Evolutionary conservation across 1,140 invertebrate genomes (phyloP).

Genomic region (Homarus americanus): DNA sequence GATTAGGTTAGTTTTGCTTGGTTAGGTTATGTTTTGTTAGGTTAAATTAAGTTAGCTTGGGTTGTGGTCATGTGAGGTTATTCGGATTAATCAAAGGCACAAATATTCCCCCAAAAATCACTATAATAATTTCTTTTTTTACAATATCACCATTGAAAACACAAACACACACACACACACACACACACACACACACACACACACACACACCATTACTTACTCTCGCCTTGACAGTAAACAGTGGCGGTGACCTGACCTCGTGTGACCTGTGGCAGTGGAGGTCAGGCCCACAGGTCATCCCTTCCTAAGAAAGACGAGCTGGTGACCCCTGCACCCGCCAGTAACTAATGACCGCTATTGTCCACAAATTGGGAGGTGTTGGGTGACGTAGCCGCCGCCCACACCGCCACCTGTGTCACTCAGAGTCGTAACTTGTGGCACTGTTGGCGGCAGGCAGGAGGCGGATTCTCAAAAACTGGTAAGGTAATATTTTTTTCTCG

Average conservation of each 20-base stretch:
- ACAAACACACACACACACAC: too few species aligned
- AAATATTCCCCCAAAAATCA: too few species aligned
- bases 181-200: constrained; percentile 9
- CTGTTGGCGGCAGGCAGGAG: neutral
- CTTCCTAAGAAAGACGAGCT: constrained; percentile 31
- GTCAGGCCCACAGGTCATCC: too few species aligned
- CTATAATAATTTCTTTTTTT: too few species aligned
- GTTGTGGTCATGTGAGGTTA: too few species aligned
- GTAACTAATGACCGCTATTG: constrained; percentile 33
- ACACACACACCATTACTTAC: neutral
- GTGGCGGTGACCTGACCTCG: constrained; percentile 23
- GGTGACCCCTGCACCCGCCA: neutral
- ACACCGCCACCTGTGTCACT: neutral
- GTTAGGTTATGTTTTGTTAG: too few species aligned
- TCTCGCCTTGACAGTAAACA: constrained; percentile 16
- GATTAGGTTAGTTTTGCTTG: too few species aligned
- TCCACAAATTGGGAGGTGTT: constrained; percentile 37
- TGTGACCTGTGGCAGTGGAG: constrained; percentile 2
- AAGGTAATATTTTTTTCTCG: too few species aligned
- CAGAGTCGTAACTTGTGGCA: neutral
- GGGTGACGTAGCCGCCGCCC: constrained; percentile 9
- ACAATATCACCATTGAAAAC: too few species aligned
- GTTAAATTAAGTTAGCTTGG: too few species aligned
- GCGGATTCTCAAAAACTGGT: neutral
- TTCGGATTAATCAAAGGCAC: too few species aligned